These are phyloP conservation scores for Rhopalosiphum maidis DNA, from an alignment of 1,140 invertebrate species.

Conservation along the genomic window DNA sequence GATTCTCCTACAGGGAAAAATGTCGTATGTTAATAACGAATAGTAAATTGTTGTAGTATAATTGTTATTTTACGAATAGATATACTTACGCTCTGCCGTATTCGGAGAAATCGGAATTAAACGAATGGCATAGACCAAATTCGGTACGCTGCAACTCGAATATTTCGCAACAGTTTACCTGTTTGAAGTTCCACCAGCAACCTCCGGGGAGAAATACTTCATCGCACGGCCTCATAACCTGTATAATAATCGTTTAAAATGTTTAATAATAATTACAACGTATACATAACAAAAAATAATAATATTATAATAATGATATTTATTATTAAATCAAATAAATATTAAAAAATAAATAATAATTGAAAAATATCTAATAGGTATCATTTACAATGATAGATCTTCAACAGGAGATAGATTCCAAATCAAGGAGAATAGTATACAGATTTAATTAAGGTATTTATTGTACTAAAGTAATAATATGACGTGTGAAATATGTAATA, in stretches of 20 bases:
- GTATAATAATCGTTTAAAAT: no score
- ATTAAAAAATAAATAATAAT: no score
- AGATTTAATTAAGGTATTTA: no score
- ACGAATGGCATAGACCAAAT: constrained; percentile 63
- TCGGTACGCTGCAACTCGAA: constrained; percentile 62
- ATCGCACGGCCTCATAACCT: constrained; percentile 61
- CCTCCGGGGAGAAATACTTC: constrained; percentile 60
- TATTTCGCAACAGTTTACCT: constrained; percentile 61
- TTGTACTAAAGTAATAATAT: no score
- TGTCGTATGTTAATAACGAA: background rate
- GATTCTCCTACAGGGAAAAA: background rate
- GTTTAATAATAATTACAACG: background rate
- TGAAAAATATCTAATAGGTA: no score
- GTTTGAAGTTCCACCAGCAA: constrained; percentile 62
- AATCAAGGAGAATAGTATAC: no score
- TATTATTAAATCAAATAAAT: no score
- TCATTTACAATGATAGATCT: no score
- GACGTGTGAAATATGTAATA: no score
- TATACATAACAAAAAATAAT: background rate
- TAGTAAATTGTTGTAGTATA: background rate
- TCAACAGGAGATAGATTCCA: no score
- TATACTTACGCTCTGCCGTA: constrained; percentile 58
- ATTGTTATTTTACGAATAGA: background rate
- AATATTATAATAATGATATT: background rate
- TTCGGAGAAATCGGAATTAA: constrained; percentile 62